Conservation (phyloP, 2,797 vertebrate species). For the Antennarius maculatus region DNA sequence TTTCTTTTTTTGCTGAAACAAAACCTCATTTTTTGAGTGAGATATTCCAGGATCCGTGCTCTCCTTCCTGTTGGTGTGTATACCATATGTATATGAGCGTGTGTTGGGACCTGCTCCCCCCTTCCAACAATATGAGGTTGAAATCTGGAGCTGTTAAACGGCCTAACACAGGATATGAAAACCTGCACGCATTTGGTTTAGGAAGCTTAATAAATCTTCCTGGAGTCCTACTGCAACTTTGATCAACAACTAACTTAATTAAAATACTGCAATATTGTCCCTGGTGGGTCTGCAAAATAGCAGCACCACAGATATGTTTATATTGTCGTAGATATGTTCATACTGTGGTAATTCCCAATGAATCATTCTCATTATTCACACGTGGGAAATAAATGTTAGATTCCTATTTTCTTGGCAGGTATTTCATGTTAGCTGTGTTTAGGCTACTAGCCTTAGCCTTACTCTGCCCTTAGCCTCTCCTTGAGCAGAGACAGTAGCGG, state of each 20-base stretch:
- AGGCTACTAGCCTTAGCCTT: constrained; percentile 85
- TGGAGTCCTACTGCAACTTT: constrained; percentile 30
- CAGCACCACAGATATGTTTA: constrained; percentile 56
- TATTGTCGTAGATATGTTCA: constrained; percentile 64
- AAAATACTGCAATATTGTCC: constrained; percentile 45
- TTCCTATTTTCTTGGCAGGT: constrained; percentile 79
- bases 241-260: constrained; percentile 42
- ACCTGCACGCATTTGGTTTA: constrained; percentile 35
- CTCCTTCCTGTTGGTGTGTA: constrained; percentile 77
- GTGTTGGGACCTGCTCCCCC: constrained; percentile 62
- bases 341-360: constrained; percentile 61
- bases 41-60: constrained; percentile 70
- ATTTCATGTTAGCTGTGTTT: constrained; percentile 83
- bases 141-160: constrained; percentile 61
- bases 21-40: constrained; percentile 68
- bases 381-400: constrained; percentile 73
- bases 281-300: constrained; percentile 60
- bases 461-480: constrained; percentile 79
- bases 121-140: constrained; percentile 56
- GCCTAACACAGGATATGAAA: constrained; percentile 52
- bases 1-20: constrained; percentile 67
- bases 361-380: constrained; percentile 72
- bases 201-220: constrained; percentile 33
- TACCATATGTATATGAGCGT: constrained; percentile 70
- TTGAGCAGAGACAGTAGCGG: constrained; percentile 62